phyloP scores from a whole-genome alignment of 2,113 vertebrate species.

The Myotis yumanensis region DNA sequence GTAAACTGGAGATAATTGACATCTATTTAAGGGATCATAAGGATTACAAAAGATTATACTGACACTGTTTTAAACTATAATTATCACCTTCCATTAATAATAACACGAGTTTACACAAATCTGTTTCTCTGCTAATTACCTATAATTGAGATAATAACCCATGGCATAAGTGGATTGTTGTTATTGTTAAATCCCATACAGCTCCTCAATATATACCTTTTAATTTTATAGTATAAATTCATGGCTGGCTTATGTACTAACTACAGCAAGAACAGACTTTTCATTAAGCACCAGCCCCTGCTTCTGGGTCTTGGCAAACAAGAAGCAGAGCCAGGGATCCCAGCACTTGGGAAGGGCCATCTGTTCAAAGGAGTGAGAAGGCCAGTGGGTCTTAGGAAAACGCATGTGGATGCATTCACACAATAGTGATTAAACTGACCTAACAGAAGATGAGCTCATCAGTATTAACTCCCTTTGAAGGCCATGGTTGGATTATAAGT shows the following conservation, averaged over 20 bases:
- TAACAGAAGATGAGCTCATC: background rate
- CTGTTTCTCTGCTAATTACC: constrained; percentile 67
- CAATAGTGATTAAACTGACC: background rate
- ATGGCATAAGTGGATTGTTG: constrained; percentile 49
- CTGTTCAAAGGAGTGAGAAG: background rate
- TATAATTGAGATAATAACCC: constrained; percentile 69
- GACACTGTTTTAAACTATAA: constrained; percentile 64
- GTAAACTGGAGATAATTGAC: constrained; percentile 65
- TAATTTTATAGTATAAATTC: constrained; percentile 34
- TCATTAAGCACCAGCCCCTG: background rate
- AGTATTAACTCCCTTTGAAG: background rate
- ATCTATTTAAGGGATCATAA: constrained; percentile 67
- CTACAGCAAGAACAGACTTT: constrained; percentile 31
- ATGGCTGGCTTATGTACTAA: background rate
- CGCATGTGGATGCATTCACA: background rate
- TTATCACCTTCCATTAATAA: constrained; percentile 71
- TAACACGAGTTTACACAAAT: constrained; percentile 42
- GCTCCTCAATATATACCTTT: constrained; percentile 9
- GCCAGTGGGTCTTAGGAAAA: background rate
- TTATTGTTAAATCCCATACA: constrained; percentile 11
- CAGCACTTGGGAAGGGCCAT: background rate
- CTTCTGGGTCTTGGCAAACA: background rate
- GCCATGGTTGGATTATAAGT: background rate
- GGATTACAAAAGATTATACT: constrained; percentile 71
- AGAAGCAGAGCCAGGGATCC: background rate